Base-by-base conservation (phyloP, 2,888 invertebrate species). In the Phragmatobia fuliginosa region DNA sequence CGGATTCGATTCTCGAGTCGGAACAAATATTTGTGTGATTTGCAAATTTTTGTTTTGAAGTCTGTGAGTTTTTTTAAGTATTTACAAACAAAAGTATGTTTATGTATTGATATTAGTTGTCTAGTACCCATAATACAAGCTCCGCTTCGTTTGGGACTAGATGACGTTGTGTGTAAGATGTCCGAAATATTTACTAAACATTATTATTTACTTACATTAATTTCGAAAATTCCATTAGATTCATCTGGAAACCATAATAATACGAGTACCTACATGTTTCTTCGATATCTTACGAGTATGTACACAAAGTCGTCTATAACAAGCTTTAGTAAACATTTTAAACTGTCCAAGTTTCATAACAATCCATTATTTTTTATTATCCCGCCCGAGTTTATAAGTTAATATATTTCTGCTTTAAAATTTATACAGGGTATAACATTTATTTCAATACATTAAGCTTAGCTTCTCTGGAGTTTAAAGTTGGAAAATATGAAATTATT, bases 281-380 rank as follows among this genome's bases (percentile, higher is more conserved):
- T 41, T 11, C 33, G 49, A 60, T 16, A 1, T 58, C 66, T 77
- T 73, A n/a, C n/a, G n/a, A n/a, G n/a, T n/a, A 66, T 71, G 25
- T 25, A 25, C 28, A 72, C 21, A 33, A 38, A 65, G 38, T 11
- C 45, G n/a, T 52, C 38, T 14, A 2, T 62, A 66, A 56, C 33
- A 32, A 60, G 68, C 68, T 80, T 62, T 59, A 10, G 70, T 78
- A 68, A 71, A 56, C 72, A 38, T 60, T 68, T 69, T 69, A 14
- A 74, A 72, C 70, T 60, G 67, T 25, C 36, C 62, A 74, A 70
- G 63, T 70, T 77, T 68, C 33, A 49, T 60, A 64, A 28, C 64
- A 66, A 74, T 72, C 68, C 62, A 62, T 66, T 52, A 66, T 72
- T 68, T 71, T 79, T 78, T 72, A 71, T 68, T 58, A 68, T 62